These are phyloP conservation scores for Anthoscopus minutus DNA, from an alignment of 2,113 vertebrate genomes.

Conservation along the genomic window DNA sequence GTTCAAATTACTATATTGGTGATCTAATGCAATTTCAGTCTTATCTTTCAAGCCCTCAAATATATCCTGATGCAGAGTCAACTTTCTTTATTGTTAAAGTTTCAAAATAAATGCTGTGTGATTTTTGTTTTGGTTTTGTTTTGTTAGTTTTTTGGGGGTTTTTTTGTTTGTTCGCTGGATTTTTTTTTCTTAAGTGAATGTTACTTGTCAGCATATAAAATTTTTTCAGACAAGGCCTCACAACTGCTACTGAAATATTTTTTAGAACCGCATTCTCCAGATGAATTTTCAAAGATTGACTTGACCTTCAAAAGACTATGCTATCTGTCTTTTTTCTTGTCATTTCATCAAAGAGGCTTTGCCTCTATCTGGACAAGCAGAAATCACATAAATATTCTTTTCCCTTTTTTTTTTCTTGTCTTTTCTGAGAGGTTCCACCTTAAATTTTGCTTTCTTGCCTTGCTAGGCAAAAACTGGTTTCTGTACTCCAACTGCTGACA, in stretches of 20 bases:
- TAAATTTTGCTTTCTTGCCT: not conserved
- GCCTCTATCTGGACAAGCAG: not conserved
- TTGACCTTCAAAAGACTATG: not conserved
- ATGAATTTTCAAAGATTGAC: not conserved
- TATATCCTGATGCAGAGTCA: not conserved
- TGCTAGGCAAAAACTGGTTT: not conserved
- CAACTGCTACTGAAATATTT: not conserved
- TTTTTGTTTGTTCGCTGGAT: not conserved
- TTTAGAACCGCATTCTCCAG: not conserved
- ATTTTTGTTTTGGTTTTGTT: too few relatives aligned
- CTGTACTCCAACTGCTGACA: not conserved
- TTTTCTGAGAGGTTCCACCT: not conserved
- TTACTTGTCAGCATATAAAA: not conserved
- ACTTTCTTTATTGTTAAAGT: conserved; percentile 20
- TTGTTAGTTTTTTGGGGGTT: too few relatives aligned
- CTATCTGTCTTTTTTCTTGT: not conserved
- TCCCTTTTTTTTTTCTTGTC: not conserved
- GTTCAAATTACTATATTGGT: not conserved
- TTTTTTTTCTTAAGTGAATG: not conserved
- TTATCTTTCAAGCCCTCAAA: not conserved
- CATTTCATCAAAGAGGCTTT: not conserved
- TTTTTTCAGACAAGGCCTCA: not conserved
- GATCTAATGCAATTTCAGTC: conserved; percentile 14
- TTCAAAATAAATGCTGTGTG: not conserved
- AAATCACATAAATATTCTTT: not conserved